Evolutionary conservation across 2,797 vertebrate species (phyloP).

Genomic region (Hydrophis major): DNA sequence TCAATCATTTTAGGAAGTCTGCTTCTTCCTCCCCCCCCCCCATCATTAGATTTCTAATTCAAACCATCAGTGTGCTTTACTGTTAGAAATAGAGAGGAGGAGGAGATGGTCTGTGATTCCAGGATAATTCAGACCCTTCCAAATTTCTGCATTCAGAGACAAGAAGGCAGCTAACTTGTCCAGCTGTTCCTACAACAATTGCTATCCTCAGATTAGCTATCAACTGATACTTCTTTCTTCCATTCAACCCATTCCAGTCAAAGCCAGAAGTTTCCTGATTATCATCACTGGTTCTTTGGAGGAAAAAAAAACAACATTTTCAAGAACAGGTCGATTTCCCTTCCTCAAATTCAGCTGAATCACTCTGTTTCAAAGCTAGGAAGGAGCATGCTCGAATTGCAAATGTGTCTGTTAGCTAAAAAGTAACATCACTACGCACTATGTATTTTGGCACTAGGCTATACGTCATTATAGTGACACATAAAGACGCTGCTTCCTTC

Average conservation of each 20-base stretch:
- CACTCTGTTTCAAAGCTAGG: background rate
- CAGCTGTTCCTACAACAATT: background rate
- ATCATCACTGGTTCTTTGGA: background rate
- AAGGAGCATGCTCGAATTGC: background rate
- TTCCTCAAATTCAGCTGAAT: background rate
- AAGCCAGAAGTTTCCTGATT: background rate
- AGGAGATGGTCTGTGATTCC: background rate
- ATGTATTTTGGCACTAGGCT: background rate
- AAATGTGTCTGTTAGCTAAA: background rate
- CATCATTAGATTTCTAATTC: background rate
- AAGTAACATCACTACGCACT: background rate
- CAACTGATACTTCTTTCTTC: background rate
- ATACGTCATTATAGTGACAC: background rate
- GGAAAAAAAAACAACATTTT: background rate
- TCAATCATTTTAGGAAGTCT: background rate
- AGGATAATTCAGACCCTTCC: background rate
- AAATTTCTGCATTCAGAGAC: background rate
- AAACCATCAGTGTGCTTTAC: background rate
- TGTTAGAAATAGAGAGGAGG: background rate
- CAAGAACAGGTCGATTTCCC: background rate
- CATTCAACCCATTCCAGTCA: background rate
- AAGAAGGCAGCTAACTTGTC: background rate
- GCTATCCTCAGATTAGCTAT: background rate
- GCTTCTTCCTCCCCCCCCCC: background rate
- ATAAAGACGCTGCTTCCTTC: background rate